Conservation (phyloP, 2,888 invertebrate genomes). For the Eudemis profundana region DNA sequence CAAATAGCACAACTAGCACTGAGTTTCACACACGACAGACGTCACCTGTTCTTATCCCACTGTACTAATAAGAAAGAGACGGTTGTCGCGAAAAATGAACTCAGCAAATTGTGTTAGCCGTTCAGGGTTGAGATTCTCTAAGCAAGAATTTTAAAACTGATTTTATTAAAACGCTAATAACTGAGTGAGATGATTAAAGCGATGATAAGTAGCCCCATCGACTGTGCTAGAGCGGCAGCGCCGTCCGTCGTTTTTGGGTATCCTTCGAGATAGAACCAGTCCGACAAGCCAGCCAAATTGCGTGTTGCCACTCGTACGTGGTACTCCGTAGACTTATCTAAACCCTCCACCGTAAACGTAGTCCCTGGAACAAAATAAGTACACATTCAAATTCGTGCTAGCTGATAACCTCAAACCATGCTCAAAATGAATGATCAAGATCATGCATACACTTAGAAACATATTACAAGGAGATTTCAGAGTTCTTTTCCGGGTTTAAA, state of each 20-base stretch:
- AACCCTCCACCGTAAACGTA: constrained; percentile 63
- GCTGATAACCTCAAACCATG: too few species aligned
- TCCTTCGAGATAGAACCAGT: constrained; percentile 62
- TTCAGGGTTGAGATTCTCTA: not conserved
- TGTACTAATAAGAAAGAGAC: constrained; percentile 16
- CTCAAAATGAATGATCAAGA: too few species aligned
- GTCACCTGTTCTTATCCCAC: constrained; percentile 12
- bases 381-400: too few species aligned
- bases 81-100: not conserved
- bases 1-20: not conserved
- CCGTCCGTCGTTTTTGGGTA: constrained; percentile 57
- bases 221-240: constrained; percentile 50
- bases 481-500: too few species aligned
- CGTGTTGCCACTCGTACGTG: constrained; percentile 69
- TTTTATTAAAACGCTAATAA: constrained; percentile 18
- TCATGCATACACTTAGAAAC: too few species aligned
- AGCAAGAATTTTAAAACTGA: not conserved
- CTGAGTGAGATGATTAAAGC: constrained; percentile 45
- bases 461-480: too few species aligned
- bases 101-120: not conserved
- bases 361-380: constrained; percentile 57
- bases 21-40: not conserved
- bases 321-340: constrained; percentile 66
- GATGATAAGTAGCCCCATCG: constrained; percentile 52
- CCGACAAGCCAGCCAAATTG: constrained; percentile 74